These are phyloP conservation scores for Coptodon rendalli DNA, from an alignment of 2,113 vertebrate genomes.

Conservation along the genomic window DNA sequence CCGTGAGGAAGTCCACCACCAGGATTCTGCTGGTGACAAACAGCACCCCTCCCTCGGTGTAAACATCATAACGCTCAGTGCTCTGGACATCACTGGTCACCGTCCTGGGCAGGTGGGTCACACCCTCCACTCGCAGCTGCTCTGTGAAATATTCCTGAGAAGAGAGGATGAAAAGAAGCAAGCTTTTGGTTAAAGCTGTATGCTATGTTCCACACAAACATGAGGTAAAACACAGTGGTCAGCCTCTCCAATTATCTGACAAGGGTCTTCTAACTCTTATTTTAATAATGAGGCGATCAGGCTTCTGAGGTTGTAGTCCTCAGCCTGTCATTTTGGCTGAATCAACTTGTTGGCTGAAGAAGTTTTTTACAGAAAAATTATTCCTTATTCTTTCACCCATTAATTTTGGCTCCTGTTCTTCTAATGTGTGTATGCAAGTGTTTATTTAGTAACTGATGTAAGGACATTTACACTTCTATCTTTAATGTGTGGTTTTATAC, in stretches of 20 bases:
- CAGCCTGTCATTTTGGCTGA: background rate
- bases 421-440: background rate
- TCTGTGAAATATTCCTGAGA: constrained; percentile 92
- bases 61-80: constrained; percentile 82
- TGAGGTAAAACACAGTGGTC: background rate
- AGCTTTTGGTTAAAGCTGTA: background rate
- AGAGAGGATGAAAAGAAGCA: background rate
- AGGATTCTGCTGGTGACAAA: constrained; percentile 96
- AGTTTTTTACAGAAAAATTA: background rate
- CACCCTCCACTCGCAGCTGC: constrained; percentile 82
- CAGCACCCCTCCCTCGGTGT: constrained; percentile 88
- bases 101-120: constrained; percentile 82
- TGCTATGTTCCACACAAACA: background rate
- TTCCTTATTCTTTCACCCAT: background rate
- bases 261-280: background rate
- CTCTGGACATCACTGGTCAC: constrained; percentile 88
- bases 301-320: background rate
- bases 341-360: background rate
- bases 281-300: background rate
- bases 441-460: background rate
- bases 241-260: background rate
- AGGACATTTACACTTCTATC: background rate
- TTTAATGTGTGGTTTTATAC: background rate
- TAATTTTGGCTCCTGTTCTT: background rate
- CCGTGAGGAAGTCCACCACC: constrained; percentile 93